A percentile compares a stretch with the other conserved stretches of the same genome.
phyloP scores from a whole-genome alignment of 1,140 invertebrate species.

The Chionoecetes opilio region DNA sequence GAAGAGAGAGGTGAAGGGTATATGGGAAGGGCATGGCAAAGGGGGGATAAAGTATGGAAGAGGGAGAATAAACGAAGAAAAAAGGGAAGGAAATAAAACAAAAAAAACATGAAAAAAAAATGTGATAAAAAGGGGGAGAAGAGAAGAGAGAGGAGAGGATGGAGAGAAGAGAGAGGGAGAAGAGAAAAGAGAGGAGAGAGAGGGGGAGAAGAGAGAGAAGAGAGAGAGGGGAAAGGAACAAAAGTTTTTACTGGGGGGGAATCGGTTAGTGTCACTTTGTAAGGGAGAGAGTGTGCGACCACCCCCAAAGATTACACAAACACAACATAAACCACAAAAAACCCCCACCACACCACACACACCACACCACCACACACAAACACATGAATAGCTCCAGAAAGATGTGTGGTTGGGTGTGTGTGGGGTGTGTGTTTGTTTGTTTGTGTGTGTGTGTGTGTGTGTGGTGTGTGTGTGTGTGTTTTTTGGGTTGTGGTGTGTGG shows the following conservation, averaged over 20 bases:
- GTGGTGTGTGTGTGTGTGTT: too few relatives aligned
- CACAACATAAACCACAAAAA: not conserved
- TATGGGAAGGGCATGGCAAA: too few relatives aligned
- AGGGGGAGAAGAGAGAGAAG: not conserved
- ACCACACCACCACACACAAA: not conserved
- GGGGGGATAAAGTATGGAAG: too few relatives aligned
- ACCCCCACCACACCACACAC: not conserved
- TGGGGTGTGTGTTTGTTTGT: not conserved
- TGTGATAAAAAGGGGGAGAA: not conserved
- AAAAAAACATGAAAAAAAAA: not conserved
- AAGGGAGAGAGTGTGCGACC: not conserved
- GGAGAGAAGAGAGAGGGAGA: not conserved
- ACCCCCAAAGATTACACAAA: not conserved
- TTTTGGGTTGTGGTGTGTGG: too few relatives aligned
- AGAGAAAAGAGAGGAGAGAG: not conserved
- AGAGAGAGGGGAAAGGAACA: not conserved
- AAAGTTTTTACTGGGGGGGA: not conserved
- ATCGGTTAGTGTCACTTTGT: slow-evolving; percentile 20
- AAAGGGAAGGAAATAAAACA: not conserved
- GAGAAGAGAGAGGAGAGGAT: too few relatives aligned
- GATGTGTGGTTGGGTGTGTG: not conserved
- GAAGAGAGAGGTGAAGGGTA: too few relatives aligned
- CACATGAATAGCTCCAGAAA: too few relatives aligned
- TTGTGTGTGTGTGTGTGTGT: too few relatives aligned
- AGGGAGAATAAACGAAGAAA: too few relatives aligned